Evolutionary conservation across 1,140 invertebrate species (phyloP), one percentile per base, ranked within the genome.

Genomic region (Phocides pigmalion): DNA sequence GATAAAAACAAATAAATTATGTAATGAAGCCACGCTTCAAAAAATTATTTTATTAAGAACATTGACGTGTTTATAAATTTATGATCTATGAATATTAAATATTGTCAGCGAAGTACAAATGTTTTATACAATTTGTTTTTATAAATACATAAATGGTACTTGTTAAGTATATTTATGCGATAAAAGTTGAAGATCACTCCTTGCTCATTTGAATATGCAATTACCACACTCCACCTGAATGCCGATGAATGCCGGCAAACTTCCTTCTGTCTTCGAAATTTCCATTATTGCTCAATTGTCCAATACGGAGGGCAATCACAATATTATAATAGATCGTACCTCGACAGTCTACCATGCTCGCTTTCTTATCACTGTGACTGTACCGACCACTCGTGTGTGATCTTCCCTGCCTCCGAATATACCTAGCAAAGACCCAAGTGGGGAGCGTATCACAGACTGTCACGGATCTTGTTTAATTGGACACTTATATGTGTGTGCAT

Each of bases 401-500:
- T 51, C 79, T 65, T 64, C 71, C 62, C 53, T 68, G 68, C 79
- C 71, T 64, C 69, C 49, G 62, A 22, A 64, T 58, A 69, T 71
- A 73, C 73, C 76, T 68, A 53, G 41, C 50, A 6, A 19, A 65
- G 65, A 72, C 66, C 68, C 51, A 44, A 63, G 62, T 64, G 69
- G 82, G 77, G 76, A 77, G 72, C 72, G 58, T 79, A 72, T 76
- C 75, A 65, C 56, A 72, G 66, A 58, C 72, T 82, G 79, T 85
- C 81, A 83, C 72, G 81, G 87, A 67, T 74, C 85, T 81, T 62
- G 72, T 78, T 82, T 83, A 81, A 86, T 84, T 87, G 85, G 87
- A 79, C 77, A 72, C 37, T 77, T 80, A 49, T 79, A 74, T 84
- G 71, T 86, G 84, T 84, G 83, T 87, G 85, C 74, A 81, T 89